These are phyloP conservation scores for Dysidea cf. avara DNA, from an alignment of 37 sponge, comb jelly and placozoan genomes.

Conservation along the genomic window DNA sequence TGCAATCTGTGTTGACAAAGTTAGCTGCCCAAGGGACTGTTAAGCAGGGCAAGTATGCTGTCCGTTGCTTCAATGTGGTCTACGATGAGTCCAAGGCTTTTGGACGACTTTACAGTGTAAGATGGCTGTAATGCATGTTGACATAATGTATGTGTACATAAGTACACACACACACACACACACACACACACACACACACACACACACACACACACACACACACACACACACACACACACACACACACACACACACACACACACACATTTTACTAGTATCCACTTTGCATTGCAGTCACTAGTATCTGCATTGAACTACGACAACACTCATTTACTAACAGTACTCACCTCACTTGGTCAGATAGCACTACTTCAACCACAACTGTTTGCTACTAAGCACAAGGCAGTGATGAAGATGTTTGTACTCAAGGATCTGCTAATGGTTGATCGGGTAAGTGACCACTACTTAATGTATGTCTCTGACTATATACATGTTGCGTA, in stretches of 20 bases:
- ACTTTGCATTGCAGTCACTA: conserved; percentile 19
- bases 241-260: background rate
- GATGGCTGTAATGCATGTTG: too few relatives aligned
- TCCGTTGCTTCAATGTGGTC: conserved; percentile 51
- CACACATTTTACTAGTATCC: background rate
- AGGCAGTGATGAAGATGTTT: conserved; percentile 48
- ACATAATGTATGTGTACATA: too few relatives aligned
- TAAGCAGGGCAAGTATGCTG: conserved; percentile 49
- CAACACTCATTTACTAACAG: conserved; percentile 33
- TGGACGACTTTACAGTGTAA: conserved; percentile 56
- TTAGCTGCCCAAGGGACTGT: conserved; percentile 55
- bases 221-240: too few relatives aligned
- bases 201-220: too few relatives aligned
- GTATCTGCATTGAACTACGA: conserved; percentile 32
- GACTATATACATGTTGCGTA: background rate
- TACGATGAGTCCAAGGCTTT: conserved; percentile 53
- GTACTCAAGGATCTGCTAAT: conserved; percentile 60
- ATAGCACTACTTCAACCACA: conserved; percentile 49
- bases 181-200: too few relatives aligned
- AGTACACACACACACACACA: too few relatives aligned
- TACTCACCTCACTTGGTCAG: conserved; percentile 41
- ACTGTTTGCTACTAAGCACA: conserved; percentile 46
- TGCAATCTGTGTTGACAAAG: conserved; percentile 59
- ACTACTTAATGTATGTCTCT: background rate
- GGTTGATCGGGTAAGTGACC: conserved; percentile 42